Conservation (phyloP, 2,888 invertebrate species). For the Saturnia japonica region DNA sequence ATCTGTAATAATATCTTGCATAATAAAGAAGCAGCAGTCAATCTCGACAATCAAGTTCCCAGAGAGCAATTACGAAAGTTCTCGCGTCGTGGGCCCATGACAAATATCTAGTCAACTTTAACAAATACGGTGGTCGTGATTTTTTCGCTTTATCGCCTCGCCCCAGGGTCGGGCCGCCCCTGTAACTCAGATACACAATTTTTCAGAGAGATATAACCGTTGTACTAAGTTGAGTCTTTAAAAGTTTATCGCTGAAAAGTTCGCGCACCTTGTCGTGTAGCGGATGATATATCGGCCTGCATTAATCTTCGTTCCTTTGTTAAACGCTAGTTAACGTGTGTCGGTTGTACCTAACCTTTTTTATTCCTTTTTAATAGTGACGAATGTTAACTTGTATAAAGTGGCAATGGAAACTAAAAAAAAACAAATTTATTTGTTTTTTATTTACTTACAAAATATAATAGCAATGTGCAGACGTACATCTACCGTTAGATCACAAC, state of each 20-base stretch:
- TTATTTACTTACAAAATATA: neutral
- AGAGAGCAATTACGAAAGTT: conserved; percentile 77
- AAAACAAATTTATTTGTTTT: neutral
- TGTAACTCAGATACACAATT: conserved; percentile 70
- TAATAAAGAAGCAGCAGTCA: conserved; percentile 30
- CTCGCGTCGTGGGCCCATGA: conserved; percentile 53
- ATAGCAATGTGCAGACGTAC: too few relatives aligned
- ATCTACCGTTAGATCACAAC: too few relatives aligned
- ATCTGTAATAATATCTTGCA: conserved; percentile 23
- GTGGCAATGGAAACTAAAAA: neutral
- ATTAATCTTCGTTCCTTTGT: conserved; percentile 68
- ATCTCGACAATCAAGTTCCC: conserved; percentile 48
- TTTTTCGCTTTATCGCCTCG: conserved; percentile 73
- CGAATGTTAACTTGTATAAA: neutral
- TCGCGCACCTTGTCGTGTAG: conserved; percentile 64
- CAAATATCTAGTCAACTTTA: conserved; percentile 73
- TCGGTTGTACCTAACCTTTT: conserved; percentile 45
- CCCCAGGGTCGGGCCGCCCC: conserved; percentile 64
- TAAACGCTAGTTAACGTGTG: conserved; percentile 65
- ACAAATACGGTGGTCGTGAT: conserved; percentile 71
- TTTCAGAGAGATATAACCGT: conserved; percentile 76
- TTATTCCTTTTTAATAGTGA: conserved; percentile 21
- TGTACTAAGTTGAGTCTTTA: conserved; percentile 75
- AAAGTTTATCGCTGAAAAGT: conserved; percentile 78
- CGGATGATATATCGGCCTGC: conserved; percentile 70